Conservation (phyloP, 2,113 vertebrate species). For the Lepisosteus oculatus region DNA sequence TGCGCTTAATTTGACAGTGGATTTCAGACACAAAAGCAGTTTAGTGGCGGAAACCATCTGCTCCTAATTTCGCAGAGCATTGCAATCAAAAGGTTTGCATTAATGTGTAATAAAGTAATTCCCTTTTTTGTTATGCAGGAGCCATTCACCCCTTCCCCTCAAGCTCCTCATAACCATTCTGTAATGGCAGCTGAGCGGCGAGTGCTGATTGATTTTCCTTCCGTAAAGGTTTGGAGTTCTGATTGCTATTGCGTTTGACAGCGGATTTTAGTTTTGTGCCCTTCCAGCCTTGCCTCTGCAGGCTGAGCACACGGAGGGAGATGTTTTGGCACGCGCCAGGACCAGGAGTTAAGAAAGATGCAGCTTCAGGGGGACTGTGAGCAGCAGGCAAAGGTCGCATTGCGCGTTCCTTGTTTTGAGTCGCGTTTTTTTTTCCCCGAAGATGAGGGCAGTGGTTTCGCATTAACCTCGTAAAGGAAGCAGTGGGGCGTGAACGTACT, state of each 20-base stretch:
- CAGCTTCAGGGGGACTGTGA: not conserved
- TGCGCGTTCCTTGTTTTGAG: too few relatives aligned
- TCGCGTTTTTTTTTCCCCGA: too few relatives aligned
- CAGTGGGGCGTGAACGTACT: too few relatives aligned
- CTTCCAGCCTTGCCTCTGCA: not conserved
- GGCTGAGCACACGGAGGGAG: not conserved
- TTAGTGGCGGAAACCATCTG: not conserved
- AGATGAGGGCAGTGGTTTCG: too few relatives aligned
- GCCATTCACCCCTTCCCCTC: not conserved
- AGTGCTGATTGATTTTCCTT: not conserved
- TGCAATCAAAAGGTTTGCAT: not conserved
- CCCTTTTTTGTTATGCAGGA: not conserved
- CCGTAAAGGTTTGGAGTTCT: constrained; percentile 1
- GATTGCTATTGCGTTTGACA: constrained; percentile 1
- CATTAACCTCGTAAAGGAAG: too few relatives aligned
- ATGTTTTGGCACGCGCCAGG: not conserved
- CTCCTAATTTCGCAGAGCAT: not conserved
- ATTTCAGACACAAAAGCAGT: constrained; percentile 2
- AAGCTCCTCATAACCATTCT: not conserved
- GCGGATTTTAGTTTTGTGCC: not conserved
- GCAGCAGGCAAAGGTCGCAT: not conserved
- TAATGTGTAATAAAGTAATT: constrained; percentile 2
- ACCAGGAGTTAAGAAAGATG: not conserved
- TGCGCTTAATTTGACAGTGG: constrained; percentile 53
- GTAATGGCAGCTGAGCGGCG: not conserved